Conservation (phyloP, 2,797 vertebrate species). For the Botia almorhae region DNA sequence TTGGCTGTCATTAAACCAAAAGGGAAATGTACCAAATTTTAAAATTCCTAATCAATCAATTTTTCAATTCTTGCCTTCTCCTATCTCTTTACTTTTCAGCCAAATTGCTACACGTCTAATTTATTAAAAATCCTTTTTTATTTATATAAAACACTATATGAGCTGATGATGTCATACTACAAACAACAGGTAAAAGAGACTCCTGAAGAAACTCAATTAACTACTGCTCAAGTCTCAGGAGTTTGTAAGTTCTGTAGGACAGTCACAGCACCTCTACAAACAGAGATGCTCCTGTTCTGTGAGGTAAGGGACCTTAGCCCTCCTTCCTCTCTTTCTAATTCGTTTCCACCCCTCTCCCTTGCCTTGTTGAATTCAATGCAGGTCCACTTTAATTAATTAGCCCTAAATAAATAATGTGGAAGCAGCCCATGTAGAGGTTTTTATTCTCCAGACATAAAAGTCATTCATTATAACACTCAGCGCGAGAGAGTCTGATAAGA, state of each 20-base stretch:
- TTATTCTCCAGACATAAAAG: conserved; percentile 79
- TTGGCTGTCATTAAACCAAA: too few species aligned
- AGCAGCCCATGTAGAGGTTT: conserved; percentile 73
- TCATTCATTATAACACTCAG: conserved; percentile 78
- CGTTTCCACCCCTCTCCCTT: too few species aligned
- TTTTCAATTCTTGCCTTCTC: too few species aligned
- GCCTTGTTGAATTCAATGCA: conserved; percentile 74
- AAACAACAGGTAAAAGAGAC: neutral
- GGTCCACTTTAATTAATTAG: conserved; percentile 80
- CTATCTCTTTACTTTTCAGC: too few species aligned
- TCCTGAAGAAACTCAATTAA: conserved; percentile 7
- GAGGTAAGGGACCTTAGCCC: conserved; percentile 41
- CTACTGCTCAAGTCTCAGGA: conserved; percentile 22
- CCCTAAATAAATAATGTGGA: conserved; percentile 81
- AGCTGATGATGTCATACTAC: too few species aligned
- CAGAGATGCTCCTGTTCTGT: conserved; percentile 45
- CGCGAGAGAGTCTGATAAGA: conserved; percentile 66
- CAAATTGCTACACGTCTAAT: too few species aligned
- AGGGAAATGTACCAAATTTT: too few species aligned
- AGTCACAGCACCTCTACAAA: conserved; percentile 47
- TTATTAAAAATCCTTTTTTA: too few species aligned
- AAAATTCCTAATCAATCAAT: too few species aligned
- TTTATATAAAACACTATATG: too few species aligned
- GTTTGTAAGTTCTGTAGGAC: conserved; percentile 34
- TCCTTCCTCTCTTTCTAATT: conserved; percentile 15